Percentiles rank a stretch among this genome's conserved stretches.
phyloP scores from a whole-genome alignment of 2,113 vertebrate genomes.

The Equus przewalskii region DNA sequence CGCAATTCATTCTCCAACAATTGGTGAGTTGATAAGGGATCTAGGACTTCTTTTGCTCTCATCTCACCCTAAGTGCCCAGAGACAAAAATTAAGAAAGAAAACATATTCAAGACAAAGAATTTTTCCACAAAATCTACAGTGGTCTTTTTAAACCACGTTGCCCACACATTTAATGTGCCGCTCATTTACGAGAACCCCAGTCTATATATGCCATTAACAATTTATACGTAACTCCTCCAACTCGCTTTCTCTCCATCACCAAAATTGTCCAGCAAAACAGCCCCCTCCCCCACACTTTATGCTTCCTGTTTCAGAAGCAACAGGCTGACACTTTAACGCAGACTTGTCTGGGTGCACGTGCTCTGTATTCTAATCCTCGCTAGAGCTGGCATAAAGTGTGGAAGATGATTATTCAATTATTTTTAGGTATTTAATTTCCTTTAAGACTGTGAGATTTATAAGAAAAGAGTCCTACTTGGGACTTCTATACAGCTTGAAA shows the following conservation, averaged over 20 bases:
- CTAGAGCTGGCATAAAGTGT: neutral
- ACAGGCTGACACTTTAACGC: neutral
- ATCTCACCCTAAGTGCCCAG: neutral
- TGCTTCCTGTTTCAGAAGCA: neutral
- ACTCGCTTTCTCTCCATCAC: neutral
- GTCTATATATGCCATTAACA: neutral
- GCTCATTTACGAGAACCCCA: neutral
- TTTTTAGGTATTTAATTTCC: neutral
- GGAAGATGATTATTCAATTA: neutral
- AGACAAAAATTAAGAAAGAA: neutral
- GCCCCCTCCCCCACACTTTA: too few species aligned
- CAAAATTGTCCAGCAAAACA: neutral
- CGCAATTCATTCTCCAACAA: neutral
- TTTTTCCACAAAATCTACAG: neutral
- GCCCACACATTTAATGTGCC: neutral
- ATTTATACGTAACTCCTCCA: neutral
- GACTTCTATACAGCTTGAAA: neutral
- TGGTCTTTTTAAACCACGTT: neutral
- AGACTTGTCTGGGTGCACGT: neutral
- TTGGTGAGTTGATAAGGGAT: neutral
- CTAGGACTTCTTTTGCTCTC: neutral
- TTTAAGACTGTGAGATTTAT: neutral
- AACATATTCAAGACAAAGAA: neutral
- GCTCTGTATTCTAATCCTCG: neutral
- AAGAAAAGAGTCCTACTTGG: neutral